phyloP scores from a whole-genome alignment of 2,797 vertebrate species.

The Alauda arvensis region DNA sequence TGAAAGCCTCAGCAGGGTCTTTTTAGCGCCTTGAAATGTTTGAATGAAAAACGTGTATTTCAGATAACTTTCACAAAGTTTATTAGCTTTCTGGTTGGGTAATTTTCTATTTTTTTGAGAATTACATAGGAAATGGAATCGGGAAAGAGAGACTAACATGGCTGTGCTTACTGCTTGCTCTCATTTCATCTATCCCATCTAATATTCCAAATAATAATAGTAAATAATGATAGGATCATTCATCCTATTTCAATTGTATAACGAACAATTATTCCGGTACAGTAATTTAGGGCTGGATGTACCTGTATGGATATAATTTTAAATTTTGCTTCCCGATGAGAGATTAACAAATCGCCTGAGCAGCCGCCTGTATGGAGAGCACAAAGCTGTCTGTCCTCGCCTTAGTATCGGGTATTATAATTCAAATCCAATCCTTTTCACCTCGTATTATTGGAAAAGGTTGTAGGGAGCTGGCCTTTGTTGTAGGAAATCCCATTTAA shows the following conservation, averaged over 20 bases:
- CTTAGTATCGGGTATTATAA: neutral
- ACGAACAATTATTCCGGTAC: neutral
- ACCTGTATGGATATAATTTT: neutral
- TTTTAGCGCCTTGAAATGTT: neutral
- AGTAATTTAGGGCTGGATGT: neutral
- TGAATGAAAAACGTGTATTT: rapidly evolving
- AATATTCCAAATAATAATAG: neutral
- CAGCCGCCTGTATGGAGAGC: neutral
- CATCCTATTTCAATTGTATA: neutral
- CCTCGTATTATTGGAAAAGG: neutral
- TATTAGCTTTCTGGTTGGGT: neutral
- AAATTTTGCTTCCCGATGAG: neutral
- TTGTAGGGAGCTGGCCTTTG: conserved; percentile 17
- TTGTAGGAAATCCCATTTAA: conserved; percentile 41
- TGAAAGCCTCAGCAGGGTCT: rapidly evolving
- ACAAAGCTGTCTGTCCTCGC: neutral
- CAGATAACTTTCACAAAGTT: neutral
- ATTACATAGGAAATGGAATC: neutral
- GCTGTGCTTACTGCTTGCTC: neutral
- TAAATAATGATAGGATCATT: rapidly evolving
- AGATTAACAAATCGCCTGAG: neutral
- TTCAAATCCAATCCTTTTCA: conserved; percentile 17
- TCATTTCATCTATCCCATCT: neutral
- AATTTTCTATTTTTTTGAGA: neutral
- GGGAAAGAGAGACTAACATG: neutral